These are phyloP conservation scores for Acanthiza pusilla DNA, from an alignment of 2,797 vertebrate species.

Conservation along the genomic window DNA sequence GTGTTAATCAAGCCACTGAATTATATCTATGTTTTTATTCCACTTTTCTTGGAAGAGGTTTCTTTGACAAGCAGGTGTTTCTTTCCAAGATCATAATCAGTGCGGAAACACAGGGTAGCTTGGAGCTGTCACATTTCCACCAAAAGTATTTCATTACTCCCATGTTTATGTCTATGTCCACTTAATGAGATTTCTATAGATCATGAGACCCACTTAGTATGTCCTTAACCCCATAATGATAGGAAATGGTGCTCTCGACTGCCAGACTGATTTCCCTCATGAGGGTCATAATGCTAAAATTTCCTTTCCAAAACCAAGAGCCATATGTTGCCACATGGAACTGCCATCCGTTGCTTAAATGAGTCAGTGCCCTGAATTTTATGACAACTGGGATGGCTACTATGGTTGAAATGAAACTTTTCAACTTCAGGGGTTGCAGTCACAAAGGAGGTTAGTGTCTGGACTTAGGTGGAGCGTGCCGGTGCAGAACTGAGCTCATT, in stretches of 20 bases:
- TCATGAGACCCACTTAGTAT: conserved; percentile 25
- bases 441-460: conserved; percentile 27
- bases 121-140: conserved; percentile 30
- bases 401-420: background rate
- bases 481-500: background rate
- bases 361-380: conserved; percentile 14
- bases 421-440: background rate
- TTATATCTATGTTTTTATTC: background rate
- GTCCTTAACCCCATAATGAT: conserved; percentile 45
- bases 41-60: background rate
- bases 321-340: conserved; percentile 8
- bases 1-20: background rate
- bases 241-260: conserved; percentile 11
- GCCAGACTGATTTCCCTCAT: conserved; percentile 6
- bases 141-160: conserved; percentile 24
- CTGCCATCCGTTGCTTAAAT: background rate
- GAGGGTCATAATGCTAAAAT: background rate
- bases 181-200: conserved; percentile 55
- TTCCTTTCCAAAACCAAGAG: conserved; percentile 28
- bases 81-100: conserved; percentile 35
- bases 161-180: conserved; percentile 16
- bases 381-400: background rate
- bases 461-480: background rate
- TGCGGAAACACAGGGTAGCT: background rate
- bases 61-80: conserved; percentile 39